Conservation (phyloP, 2,797 vertebrate species). For the Orestias chungarensis region DNA sequence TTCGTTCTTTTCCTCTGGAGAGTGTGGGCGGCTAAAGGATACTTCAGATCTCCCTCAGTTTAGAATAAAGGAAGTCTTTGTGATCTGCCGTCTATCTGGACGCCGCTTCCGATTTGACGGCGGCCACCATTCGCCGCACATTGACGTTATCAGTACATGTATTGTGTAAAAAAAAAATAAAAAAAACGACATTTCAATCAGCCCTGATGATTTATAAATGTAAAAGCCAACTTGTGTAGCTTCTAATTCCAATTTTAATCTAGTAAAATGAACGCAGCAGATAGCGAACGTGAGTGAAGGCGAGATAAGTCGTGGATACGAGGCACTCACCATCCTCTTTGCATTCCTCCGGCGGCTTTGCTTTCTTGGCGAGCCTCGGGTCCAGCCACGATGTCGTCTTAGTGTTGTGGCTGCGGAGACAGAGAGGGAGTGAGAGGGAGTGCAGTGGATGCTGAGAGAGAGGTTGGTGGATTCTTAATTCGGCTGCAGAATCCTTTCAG, state of each 20-base stretch:
- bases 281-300: conserved; percentile 21
- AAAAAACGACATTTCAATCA: not conserved
- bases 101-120: conserved; percentile 39
- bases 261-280: conserved; percentile 23
- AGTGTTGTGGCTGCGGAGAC: conserved; percentile 97
- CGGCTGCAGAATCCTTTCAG: conserved; percentile 58
- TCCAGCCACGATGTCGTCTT: conserved; percentile 99
- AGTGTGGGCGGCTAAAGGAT: conserved; percentile 58
- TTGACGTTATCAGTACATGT: not conserved
- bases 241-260: too few species aligned
- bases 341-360: conserved; percentile 98
- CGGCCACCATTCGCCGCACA: conserved; percentile 15
- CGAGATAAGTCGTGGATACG: conserved; percentile 18
- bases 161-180: not conserved
- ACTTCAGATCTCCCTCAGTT: conserved; percentile 50
- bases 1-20: conserved; percentile 35
- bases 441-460: conserved; percentile 60
- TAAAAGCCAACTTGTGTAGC: not conserved
- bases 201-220: not conserved
- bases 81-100: conserved; percentile 51
- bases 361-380: conserved; percentile 98
- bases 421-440: conserved; percentile 61
- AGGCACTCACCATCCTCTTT: conserved; percentile 95
- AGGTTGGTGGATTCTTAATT: conserved; percentile 73
- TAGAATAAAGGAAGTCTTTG: conserved; percentile 70